A percentile compares a stretch with the other conserved stretches of the same genome.
phyloP scores from a whole-genome alignment of 2,888 invertebrate genomes.

The Bugula neritina region DNA sequence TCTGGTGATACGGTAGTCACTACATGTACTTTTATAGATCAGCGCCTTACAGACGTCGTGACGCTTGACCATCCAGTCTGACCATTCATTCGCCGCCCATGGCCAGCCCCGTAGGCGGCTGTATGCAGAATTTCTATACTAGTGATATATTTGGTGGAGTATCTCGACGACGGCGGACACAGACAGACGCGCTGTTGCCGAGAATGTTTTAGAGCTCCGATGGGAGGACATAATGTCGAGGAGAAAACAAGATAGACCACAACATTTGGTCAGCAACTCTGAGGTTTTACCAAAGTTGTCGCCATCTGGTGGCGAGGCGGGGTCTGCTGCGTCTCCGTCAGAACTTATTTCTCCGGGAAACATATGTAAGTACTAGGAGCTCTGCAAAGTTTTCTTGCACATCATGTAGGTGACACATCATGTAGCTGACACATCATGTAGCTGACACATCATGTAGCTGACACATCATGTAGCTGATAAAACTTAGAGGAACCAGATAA shows the following conservation, averaged over 20 bases:
- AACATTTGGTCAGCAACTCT: constrained; percentile 6
- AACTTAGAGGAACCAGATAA: too few species aligned
- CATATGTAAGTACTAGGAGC: too few species aligned
- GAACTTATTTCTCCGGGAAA: too few species aligned
- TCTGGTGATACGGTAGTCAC: background rate
- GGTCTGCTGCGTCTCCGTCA: too few species aligned
- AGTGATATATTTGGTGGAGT: background rate
- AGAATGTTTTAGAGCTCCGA: background rate
- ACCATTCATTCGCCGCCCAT: constrained; percentile 19
- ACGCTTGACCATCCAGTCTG: constrained; percentile 13
- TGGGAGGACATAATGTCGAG: constrained; percentile 21
- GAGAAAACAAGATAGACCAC: constrained; percentile 11
- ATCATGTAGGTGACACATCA: too few species aligned
- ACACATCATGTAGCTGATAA: too few species aligned
- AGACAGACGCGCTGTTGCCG: background rate
- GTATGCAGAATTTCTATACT: background rate
- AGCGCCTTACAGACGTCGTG: background rate
- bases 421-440: too few species aligned
- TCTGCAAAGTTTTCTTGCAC: too few species aligned
- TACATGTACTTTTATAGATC: constrained; percentile 8
- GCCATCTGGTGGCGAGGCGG: background rate
- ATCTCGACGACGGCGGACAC: background rate
- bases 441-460: too few species aligned
- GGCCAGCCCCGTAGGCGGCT: constrained; percentile 13
- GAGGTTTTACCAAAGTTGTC: background rate